These are phyloP conservation scores for Podarcis siculus DNA, from an alignment of 2,797 vertebrate genomes.

Conservation along the genomic window DNA sequence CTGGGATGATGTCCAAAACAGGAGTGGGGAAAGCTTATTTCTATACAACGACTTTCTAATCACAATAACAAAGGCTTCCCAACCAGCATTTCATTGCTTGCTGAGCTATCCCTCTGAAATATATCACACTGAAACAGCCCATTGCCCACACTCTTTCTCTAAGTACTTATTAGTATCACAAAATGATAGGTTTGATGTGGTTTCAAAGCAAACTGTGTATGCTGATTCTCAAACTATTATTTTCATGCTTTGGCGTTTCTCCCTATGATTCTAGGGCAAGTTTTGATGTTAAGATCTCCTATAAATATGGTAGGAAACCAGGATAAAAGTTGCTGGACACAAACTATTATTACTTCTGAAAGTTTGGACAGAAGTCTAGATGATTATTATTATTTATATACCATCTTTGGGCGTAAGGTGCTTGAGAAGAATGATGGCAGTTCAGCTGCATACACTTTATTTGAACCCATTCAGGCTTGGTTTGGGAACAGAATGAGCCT, in stretches of 20 bases:
- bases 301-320: not conserved
- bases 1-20: constrained; percentile 11
- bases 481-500: no score
- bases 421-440: no score
- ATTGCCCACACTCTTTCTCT: not conserved
- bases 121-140: not conserved
- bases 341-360: not conserved
- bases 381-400: no score
- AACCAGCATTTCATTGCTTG: not conserved
- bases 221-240: not conserved
- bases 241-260: not conserved
- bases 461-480: no score
- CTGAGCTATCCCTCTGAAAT: no score
- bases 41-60: not conserved
- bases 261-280: not conserved
- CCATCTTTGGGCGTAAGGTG: no score
- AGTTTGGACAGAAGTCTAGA: not conserved
- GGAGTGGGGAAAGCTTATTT: not conserved
- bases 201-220: not conserved
- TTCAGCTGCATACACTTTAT: no score
- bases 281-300: not conserved
- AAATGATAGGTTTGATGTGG: not conserved
- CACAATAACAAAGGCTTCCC: not conserved
- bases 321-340: not conserved
- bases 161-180: not conserved